Base-by-base conservation (phyloP, 2,113 vertebrate genomes). In the Typhlomys cinereus region DNA sequence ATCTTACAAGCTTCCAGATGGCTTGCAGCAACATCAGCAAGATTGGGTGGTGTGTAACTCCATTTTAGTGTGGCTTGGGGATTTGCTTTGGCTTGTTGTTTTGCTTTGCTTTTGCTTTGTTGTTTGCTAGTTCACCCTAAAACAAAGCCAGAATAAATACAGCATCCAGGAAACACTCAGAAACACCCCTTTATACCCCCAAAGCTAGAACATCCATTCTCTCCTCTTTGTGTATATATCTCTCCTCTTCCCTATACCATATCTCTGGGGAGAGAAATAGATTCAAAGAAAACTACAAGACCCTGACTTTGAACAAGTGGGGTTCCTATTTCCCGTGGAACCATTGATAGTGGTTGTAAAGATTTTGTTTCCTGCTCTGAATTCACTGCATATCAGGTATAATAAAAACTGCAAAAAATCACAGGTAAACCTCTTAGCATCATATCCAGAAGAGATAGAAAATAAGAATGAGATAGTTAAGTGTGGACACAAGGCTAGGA, bases 311-410 rank as follows among this genome's bases (percentile, higher is more conserved):
- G n/a, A 70, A 50, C 74, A 94, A 95, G 83, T 91, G 80, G 67
- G 21, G 76, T 93, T 93, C 57, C 66, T 75, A 71, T 84, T 95
- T 93, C 61, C 93, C 67, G 82, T 75, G 1, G 5, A 86, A 36
- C 88, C 4, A 0, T 83, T 92, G 90, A 95, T 94, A 95, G 84
- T 78, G 13, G 64, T 57, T 79, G 69, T 25, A 13, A 48, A 92
- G 29, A 44, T 66, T 94, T 70, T 59, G 12, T 76, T 92, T 96
- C 84, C 89, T 94, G 78, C 39, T 66, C 66, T 73, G 89, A 92
- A 95, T 92, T 81, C 80, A 91, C 81, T 87, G 76, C 83, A 93
- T 73, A 82, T 20, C n/a, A 44, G 57, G 48, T 62, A 21, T 52
- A 86, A 64, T 69, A 88, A 69, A 79, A 5, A 85, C 41, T 27